Base-by-base conservation (phyloP, 1,140 invertebrate species). In the Drosophila pseudoobscura region DNA sequence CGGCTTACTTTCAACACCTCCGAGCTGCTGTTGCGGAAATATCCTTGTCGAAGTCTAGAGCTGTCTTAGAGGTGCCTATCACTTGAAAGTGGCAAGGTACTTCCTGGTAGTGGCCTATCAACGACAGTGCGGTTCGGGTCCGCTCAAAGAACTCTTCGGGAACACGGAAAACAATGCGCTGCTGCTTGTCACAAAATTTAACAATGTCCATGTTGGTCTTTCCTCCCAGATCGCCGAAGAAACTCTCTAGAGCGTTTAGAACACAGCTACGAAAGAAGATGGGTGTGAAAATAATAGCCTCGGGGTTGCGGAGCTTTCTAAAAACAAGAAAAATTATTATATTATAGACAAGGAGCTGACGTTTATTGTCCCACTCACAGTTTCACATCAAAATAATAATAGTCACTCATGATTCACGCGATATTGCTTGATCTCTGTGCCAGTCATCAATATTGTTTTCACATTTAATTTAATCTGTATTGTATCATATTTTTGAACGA, bases 141-240 rank as follows among this genome's bases (percentile, higher is more conserved):
- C 94, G 93, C 2, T 94, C 92, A 59, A 93, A 94, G 50, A 91
- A 91, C 15, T 92, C 79, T 22, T 91, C 90, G 0, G 93, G 90
- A 39, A 95, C 95, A 47, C 94, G 92, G 47, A 95, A 54, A 13
- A 95, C 92, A 24, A 92, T 94, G 59, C 93, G 92, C 43, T 75
- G 83, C 24, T 91, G 87, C 0, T 66, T 9, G 1, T 85, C 58
- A 80, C 93, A 90, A 56, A 94, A 94, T 69, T 94, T 95, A 0
- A 95, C 70, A 26, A 95, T 78, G 55, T 95, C 93, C 22, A 95
- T 79, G 7, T 74, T 80, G 29, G 92, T 89, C 58, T 92, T 92
- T 13, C 93, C 90, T 54, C 93, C 94, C 75, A 93, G 89, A 87
- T 93, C 93, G 1, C 94, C 94, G 78, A 95, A 94, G 22, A 95